Percentiles rank a stretch among this genome's conserved stretches.
Conservation (phyloP, 1,140 invertebrate species). For the Drosophila ohnishii region DNA sequence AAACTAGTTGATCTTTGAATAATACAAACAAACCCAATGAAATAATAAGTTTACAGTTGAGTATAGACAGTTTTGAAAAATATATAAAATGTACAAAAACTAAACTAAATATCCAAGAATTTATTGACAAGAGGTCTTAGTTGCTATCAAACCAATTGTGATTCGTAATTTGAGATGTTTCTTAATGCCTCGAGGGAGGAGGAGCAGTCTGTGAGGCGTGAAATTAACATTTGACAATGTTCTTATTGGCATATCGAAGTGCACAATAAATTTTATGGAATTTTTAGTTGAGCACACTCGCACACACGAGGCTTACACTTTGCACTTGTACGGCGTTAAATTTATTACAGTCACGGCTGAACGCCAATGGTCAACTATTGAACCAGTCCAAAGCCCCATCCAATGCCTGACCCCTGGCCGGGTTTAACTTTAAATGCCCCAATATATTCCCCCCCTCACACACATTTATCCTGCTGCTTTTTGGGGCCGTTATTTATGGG, state of each 20-base stretch:
- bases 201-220: constrained; percentile 57
- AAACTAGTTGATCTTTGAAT: not conserved
- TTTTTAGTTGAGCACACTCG: constrained; percentile 47
- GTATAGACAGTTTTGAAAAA: not conserved
- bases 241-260: constrained; percentile 51
- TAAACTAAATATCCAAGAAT: not conserved
- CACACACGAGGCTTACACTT: constrained; percentile 49
- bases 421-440: constrained; percentile 39
- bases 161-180: constrained; percentile 7
- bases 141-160: not conserved
- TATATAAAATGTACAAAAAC: not conserved
- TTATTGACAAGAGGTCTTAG: not conserved
- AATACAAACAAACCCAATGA: not conserved
- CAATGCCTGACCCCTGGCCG: not conserved
- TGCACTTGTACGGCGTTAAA: constrained; percentile 54
- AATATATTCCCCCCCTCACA: constrained; percentile 9
- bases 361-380: constrained; percentile 61
- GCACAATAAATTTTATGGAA: constrained; percentile 55
- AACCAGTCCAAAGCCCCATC: constrained; percentile 14
- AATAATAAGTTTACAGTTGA: not conserved
- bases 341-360: constrained; percentile 73
- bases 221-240: constrained; percentile 80
- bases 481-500: constrained; percentile 57
- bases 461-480: not conserved
- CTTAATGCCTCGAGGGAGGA: constrained; percentile 15